A percentile compares a stretch with the other conserved stretches of the same genome.
These are phyloP conservation scores for Phoxinus phoxinus DNA, from an alignment of 2,113 vertebrate species.

Conservation along the genomic window DNA sequence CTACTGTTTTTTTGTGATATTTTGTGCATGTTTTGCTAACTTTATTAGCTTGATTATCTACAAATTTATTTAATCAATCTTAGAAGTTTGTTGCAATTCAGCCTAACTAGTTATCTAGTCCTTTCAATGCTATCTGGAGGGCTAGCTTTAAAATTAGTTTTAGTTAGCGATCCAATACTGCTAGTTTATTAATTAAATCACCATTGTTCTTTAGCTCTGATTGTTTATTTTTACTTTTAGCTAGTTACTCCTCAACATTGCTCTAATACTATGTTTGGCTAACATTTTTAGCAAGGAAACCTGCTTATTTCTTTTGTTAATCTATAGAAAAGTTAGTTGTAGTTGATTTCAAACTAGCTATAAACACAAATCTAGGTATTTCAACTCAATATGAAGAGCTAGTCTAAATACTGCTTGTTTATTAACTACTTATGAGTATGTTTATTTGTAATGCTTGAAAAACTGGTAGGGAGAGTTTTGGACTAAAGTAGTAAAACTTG, in stretches of 20 bases:
- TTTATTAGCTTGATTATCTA: background rate
- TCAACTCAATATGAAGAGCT: background rate
- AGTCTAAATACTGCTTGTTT: background rate
- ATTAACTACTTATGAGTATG: background rate
- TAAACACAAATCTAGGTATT: background rate
- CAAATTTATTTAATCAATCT: background rate
- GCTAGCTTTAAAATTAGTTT: background rate
- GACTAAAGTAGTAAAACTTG: background rate
- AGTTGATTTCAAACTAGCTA: background rate
- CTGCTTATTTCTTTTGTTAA: background rate
- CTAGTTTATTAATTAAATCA: background rate
- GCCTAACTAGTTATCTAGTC: background rate
- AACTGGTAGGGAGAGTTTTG: background rate
- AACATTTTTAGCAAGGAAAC: background rate
- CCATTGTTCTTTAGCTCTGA: background rate
- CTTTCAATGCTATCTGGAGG: background rate
- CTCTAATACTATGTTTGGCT: background rate
- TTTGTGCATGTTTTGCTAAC: background rate
- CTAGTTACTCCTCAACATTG: background rate
- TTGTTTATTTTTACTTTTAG: background rate
- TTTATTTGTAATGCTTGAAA: background rate
- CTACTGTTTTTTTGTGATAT: background rate
- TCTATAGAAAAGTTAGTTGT: background rate
- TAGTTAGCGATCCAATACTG: background rate
- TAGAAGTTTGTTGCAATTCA: background rate